Evolutionary conservation across 2,888 invertebrate species (phyloP).

Genomic region (Schizotus pectinicornis): DNA sequence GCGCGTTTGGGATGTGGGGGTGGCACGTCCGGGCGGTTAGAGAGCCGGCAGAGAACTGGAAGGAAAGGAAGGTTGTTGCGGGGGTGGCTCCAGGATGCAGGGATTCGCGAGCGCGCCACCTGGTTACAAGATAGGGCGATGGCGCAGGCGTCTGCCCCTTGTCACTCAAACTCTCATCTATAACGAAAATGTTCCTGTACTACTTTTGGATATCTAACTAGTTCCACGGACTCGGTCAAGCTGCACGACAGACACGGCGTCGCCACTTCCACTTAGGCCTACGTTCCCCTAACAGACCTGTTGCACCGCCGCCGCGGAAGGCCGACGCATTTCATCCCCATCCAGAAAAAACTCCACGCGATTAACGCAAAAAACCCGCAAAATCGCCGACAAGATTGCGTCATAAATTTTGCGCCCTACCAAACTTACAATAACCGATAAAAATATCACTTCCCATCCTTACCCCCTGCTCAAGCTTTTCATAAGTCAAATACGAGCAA

Average conservation of each 20-base stretch:
- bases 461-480: too few species aligned
- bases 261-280: conserved; percentile 13
- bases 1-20: conserved; percentile 26
- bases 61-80: conserved; percentile 43
- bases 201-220: conserved; percentile 32
- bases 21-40: conserved; percentile 38
- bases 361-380: neutral
- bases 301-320: conserved; percentile 6
- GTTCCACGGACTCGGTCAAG: conserved; percentile 13
- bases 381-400: neutral
- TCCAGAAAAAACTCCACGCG: neutral
- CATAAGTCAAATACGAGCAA: too few species aligned
- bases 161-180: conserved; percentile 38
- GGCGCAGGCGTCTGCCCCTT: conserved; percentile 43
- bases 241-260: conserved; percentile 17
- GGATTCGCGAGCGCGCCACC: conserved; percentile 54
- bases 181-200: conserved; percentile 33
- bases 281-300: conserved; percentile 17
- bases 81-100: conserved; percentile 53
- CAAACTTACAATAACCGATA: neutral
- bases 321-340: neutral
- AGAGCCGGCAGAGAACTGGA: conserved; percentile 48
- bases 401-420: neutral
- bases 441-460: too few species aligned
- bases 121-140: conserved; percentile 56